phyloP scores from a whole-genome alignment of 2,797 vertebrate genomes.

The Muraenolepis orangiensis region DNA sequence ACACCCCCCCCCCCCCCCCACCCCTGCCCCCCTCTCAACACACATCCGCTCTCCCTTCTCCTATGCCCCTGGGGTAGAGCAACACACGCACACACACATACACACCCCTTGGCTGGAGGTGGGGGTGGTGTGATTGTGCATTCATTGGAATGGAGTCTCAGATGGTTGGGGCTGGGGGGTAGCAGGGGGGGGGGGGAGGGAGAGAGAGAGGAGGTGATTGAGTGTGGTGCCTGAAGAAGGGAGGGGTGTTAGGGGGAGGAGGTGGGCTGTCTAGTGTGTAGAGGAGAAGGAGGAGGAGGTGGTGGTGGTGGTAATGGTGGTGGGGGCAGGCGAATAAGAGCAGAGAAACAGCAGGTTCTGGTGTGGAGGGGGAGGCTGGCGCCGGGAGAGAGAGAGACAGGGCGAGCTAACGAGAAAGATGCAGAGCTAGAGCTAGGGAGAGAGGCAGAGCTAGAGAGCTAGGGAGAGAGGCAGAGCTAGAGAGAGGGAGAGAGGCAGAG shows the following conservation, averaged over 20 bases:
- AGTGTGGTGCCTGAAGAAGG: conserved; percentile 66
- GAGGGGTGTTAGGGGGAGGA: conserved; percentile 32
- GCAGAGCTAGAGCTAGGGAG: not conserved
- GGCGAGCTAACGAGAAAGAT: too few relatives aligned
- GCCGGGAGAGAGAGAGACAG: not conserved
- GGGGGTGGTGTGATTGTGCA: conserved; percentile 54
- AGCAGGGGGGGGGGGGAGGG: conserved; percentile 14
- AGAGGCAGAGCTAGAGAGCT: conserved; percentile 22
- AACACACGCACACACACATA: conserved; percentile 31
- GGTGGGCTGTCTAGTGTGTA: conserved; percentile 45
- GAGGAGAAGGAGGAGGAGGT: conserved; percentile 33
- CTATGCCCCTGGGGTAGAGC: conserved; percentile 51
- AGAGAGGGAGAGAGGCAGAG: not conserved
- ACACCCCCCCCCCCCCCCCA: not conserved
- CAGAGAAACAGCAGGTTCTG: conserved; percentile 50
- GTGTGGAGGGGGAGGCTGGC: conserved; percentile 49
- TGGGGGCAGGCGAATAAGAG: conserved; percentile 9
- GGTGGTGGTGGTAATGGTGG: conserved; percentile 20
- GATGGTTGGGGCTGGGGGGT: conserved; percentile 48
- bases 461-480: conserved; percentile 7
- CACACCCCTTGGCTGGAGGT: conserved; percentile 45
- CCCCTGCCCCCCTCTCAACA: not conserved
- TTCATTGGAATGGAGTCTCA: conserved; percentile 71
- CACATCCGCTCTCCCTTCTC: conserved; percentile 23
- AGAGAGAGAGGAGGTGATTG: conserved; percentile 62